Percentiles rank a stretch among this genome's conserved stretches.
These are phyloP conservation scores for Pseudomyrmex cubaensis DNA, from an alignment of 1,140 invertebrate species.

Conservation along the genomic window DNA sequence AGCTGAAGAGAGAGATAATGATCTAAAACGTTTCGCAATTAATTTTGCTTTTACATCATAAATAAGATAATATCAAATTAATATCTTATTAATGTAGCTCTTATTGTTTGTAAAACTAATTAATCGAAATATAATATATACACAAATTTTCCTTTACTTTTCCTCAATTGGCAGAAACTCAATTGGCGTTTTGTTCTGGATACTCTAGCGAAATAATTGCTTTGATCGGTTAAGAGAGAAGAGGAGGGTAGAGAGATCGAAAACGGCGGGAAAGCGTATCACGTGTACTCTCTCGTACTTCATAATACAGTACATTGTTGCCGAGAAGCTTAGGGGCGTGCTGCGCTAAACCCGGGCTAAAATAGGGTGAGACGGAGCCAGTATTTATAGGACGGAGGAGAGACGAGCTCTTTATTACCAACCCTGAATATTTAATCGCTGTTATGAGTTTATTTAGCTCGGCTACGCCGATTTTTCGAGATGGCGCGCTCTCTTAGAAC, in stretches of 20 bases:
- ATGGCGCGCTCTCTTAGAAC: constrained; percentile 19
- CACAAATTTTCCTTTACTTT: no score
- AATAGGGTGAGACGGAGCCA: constrained; percentile 70
- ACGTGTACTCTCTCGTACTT: constrained; percentile 67
- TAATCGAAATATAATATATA: no score
- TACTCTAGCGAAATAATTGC: constrained; percentile 74
- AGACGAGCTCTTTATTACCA: constrained; percentile 78
- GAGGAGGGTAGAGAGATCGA: constrained; percentile 31
- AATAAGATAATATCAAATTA: no score
- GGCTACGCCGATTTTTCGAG: constrained; percentile 55
- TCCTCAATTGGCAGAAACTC: no score
- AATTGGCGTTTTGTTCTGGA: constrained; percentile 77
- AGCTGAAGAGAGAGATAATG: no score
- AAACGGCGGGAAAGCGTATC: constrained; percentile 59
- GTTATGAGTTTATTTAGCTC: constrained; percentile 80
- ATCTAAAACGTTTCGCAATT: no score
- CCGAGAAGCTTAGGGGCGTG: constrained; percentile 75
- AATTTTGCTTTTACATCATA: no score
- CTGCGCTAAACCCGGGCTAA: constrained; percentile 72
- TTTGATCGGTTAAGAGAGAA: constrained; percentile 63
- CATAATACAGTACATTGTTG: constrained; percentile 81
- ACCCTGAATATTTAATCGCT: constrained; percentile 82
- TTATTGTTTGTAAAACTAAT: no score
- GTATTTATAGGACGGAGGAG: constrained; percentile 69
- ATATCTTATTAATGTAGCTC: no score